Conservation (phyloP, 2,888 invertebrate genomes). For the Suillia variegata region DNA sequence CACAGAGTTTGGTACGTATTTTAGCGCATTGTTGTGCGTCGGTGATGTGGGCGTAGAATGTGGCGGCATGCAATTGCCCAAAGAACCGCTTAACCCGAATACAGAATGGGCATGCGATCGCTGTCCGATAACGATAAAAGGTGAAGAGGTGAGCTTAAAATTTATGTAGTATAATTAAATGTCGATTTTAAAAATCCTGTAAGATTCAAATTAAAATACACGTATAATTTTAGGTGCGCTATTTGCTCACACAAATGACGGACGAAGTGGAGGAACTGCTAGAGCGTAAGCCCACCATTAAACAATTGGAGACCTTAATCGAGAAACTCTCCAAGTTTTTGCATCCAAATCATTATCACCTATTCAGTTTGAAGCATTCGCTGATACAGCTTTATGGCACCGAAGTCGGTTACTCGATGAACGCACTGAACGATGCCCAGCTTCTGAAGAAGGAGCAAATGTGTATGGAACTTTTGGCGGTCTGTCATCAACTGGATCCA, state of each 20-base stretch:
- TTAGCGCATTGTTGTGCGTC: conserved; percentile 62
- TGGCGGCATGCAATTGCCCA: conserved; percentile 73
- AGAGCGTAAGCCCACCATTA: conserved; percentile 63
- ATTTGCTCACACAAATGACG: conserved; percentile 73
- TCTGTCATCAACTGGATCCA: conserved; percentile 73
- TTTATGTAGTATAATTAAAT: too few relatives aligned
- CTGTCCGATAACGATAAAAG: conserved; percentile 70
- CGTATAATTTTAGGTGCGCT: conserved; percentile 59
- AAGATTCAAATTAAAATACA: not conserved
- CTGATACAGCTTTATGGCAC: conserved; percentile 80
- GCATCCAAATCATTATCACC: conserved; percentile 84
- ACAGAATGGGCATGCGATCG: conserved; percentile 79
- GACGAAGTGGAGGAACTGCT: conserved; percentile 75
- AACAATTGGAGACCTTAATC: conserved; percentile 69
- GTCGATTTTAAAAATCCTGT: too few relatives aligned
- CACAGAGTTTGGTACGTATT: conserved; percentile 78
- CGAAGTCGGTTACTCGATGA: conserved; percentile 64
- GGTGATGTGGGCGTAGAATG: conserved; percentile 65
- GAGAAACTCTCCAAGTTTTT: conserved; percentile 75
- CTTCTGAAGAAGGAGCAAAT: conserved; percentile 71
- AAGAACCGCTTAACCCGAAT: conserved; percentile 71
- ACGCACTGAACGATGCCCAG: conserved; percentile 66
- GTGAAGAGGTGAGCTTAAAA: conserved; percentile 68
- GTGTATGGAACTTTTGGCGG: conserved; percentile 69
- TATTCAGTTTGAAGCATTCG: conserved; percentile 81